Conservation (phyloP, 2,113 vertebrate species). For the Ailurus styani region DNA sequence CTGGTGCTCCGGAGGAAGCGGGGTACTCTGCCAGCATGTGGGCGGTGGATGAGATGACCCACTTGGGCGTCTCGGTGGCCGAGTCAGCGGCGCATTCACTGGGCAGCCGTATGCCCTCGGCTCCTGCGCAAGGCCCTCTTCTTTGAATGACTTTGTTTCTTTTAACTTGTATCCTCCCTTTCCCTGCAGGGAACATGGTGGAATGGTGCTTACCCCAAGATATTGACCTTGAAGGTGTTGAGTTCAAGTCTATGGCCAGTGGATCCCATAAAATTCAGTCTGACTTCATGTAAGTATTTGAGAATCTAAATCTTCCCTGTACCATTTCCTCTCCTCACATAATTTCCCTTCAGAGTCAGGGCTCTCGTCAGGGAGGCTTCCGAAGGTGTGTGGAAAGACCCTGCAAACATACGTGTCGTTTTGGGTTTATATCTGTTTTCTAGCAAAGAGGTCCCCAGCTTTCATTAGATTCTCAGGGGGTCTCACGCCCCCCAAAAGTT, state of each 20-base stretch:
- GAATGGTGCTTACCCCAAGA: constrained; percentile 98
- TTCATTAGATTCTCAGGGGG: neutral
- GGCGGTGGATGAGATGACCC: neutral
- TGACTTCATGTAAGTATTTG: constrained; percentile 93
- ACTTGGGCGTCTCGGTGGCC: neutral
- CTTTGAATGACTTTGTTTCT: neutral
- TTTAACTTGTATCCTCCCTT: constrained; percentile 14
- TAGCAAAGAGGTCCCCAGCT: neutral
- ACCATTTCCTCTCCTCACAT: neutral
- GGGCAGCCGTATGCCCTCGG: accelerated
- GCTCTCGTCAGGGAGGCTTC: neutral
- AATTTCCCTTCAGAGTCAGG: neutral
- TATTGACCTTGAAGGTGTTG: constrained; percentile 95
- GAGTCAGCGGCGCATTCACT: neutral
- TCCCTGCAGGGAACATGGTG: constrained; percentile 92
- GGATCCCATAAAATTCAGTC: constrained; percentile 95
- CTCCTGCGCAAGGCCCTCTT: neutral
- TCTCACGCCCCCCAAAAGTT: neutral
- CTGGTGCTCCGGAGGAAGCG: neutral
- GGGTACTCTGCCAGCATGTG: neutral
- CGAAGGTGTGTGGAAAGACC: neutral
- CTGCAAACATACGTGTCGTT: neutral
- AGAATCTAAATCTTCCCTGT: neutral
- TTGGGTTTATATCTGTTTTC: neutral
- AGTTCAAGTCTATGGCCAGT: constrained; percentile 99